Evolutionary conservation across 2,113 vertebrate genomes (phyloP).

Genomic region (Pterocles burchelli): DNA sequence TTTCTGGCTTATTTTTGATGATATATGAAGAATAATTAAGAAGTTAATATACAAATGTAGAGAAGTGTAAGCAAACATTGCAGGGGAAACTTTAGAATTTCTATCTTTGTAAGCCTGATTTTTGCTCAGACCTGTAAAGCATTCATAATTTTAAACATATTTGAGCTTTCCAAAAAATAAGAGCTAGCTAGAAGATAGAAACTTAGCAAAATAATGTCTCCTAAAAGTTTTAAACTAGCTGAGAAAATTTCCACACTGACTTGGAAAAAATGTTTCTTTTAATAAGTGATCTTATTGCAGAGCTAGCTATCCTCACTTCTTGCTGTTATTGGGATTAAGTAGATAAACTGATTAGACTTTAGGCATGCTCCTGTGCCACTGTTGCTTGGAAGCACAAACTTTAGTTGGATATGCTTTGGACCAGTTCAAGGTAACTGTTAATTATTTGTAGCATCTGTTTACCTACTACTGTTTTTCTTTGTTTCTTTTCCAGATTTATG

Average conservation of each 20-base stretch:
- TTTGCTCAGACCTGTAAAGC: background rate
- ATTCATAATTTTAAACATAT: background rate
- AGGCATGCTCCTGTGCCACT: background rate
- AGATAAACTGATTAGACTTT: background rate
- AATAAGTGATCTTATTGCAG: background rate
- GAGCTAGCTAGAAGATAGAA: background rate
- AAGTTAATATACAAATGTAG: background rate
- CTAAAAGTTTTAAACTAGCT: background rate
- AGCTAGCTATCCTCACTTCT: background rate
- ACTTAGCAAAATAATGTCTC: background rate
- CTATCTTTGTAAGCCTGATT: background rate
- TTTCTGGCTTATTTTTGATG: background rate
- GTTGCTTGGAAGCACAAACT: background rate
- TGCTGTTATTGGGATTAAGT: background rate
- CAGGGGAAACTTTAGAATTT: background rate
- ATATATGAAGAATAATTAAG: background rate
- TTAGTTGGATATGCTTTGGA: background rate
- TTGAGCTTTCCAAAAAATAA: background rate
- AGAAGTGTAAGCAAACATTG: background rate
- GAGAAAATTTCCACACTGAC: background rate
- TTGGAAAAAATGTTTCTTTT: background rate
- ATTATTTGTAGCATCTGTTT: background rate
- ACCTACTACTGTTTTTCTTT: background rate
- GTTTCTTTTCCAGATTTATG: conserved; percentile 80
- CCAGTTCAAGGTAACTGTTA: background rate